Conservation (phyloP, 2,888 invertebrate species). For the Entomobrya proxima region DNA sequence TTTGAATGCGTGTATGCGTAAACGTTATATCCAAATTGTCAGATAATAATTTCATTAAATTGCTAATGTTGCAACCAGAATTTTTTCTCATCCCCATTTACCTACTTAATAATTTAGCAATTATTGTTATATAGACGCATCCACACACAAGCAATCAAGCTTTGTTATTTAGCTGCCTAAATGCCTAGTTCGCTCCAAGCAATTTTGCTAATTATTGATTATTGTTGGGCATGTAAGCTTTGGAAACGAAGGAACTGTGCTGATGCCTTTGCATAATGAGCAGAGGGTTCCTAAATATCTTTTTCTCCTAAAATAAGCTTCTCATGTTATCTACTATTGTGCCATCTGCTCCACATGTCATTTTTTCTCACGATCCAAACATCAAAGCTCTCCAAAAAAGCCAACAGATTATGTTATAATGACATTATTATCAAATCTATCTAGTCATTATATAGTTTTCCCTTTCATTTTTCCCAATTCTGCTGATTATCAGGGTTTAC, state of each 20-base stretch:
- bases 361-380: conserved; percentile 1
- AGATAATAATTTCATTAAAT: conserved; percentile 28
- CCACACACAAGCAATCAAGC: neutral
- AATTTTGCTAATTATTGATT: neutral
- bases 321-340: no score
- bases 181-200: neutral
- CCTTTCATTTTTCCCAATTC: neutral
- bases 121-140: neutral
- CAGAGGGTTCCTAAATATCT: no score
- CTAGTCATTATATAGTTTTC: neutral
- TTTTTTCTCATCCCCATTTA: neutral
- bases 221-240: no score
- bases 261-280: neutral
- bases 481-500: neutral
- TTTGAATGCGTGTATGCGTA: no score
- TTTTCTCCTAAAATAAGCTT: no score
- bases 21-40: neutral
- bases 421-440: neutral
- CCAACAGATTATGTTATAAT: neutral
- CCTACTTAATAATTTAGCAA: neutral
- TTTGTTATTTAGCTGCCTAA: no score
- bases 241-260: no score
- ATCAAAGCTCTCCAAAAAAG: neutral
- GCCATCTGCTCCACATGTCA: neutral
- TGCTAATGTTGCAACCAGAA: neutral